Evolutionary conservation across 2,888 invertebrate genomes (phyloP).

Genomic region (Tachina fera): DNA sequence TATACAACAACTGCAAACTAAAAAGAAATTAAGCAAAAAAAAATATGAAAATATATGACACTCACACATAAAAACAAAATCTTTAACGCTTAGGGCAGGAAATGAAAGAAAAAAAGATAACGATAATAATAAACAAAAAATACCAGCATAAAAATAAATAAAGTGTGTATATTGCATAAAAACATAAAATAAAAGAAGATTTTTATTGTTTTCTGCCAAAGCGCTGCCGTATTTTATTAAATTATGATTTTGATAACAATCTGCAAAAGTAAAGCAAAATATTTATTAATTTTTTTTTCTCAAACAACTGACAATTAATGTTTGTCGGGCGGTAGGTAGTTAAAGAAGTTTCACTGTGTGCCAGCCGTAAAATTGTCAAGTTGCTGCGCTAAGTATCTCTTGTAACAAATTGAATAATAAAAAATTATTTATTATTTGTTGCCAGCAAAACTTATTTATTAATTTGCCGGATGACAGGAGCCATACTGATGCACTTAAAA

Average conservation of each 20-base stretch:
- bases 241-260: conserved; percentile 55
- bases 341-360: too few species aligned
- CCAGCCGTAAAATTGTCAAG: too few species aligned
- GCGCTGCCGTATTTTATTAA: conserved; percentile 28
- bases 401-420: too few species aligned
- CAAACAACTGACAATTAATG: conserved; percentile 16
- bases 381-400: too few species aligned
- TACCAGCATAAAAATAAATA: conserved; percentile 40
- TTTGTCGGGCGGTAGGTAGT: too few species aligned
- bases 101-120: neutral
- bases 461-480: too few species aligned
- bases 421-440: too few species aligned
- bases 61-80: conserved; percentile 11
- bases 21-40: conserved; percentile 1
- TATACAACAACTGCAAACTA: neutral
- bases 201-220: conserved; percentile 35
- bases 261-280: conserved; percentile 4
- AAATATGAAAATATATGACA: conserved; percentile 14
- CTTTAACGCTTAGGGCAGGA: conserved; percentile 30
- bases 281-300: neutral
- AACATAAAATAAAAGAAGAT: conserved; percentile 35
- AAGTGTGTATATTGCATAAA: conserved; percentile 22
- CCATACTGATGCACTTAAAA: too few species aligned
- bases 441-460: too few species aligned
- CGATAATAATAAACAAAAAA: neutral